Base-by-base conservation (phyloP, 2,113 vertebrate genomes). In the Eretmodus cyanostictus region DNA sequence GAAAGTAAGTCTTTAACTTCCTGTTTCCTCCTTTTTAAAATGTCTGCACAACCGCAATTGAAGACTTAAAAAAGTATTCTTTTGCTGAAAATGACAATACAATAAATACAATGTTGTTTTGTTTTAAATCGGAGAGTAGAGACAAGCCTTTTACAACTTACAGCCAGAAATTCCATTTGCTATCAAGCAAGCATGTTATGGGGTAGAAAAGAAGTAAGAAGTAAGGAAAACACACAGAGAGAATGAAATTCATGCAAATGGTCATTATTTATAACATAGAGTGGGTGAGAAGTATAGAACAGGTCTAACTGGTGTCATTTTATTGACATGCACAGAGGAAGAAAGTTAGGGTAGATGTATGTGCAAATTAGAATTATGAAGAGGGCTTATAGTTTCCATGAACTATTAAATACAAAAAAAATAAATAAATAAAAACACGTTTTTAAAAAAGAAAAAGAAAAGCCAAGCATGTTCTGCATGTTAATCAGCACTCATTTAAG, bases 141-240 rank as follows among this genome's bases (percentile, higher is more conserved):
- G 97, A 96, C 96, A 97, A 93, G 82, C 86, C 81, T 93, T 68
- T 93, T 90, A 96, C 92, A 97, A 98, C 97, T 98, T 98, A 98
- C 98, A 98, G 98, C 98, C 96, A 98, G 97, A 97, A 97, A 98
- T 97, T 98, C 98, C 98, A 99, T 98, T 98, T 97, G 98, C 98
- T 99, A 98, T 95, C 96, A 97, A 98, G 98, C 97, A 97, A 97
- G 97, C 97, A 96, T 98, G 97, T 97, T 94, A 97, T 94, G 96
- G 97, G 96, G 97, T 94, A 97, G 95, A 96, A 95, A 96, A 97
- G 94, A 97, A 96, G 96, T 89, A 96, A 96, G 95, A 97, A 96
- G 97, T 89, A 82, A 97, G 96, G 97, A 97, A 97, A 96, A 97
- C 87, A 97, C 96, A 94, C 80, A 95, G 97, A 95, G 96, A 95